A percentile compares a stretch with the other conserved stretches of the same genome.
Conservation (phyloP, 2,113 vertebrate genomes). For the Seriola quinqueradiata region DNA sequence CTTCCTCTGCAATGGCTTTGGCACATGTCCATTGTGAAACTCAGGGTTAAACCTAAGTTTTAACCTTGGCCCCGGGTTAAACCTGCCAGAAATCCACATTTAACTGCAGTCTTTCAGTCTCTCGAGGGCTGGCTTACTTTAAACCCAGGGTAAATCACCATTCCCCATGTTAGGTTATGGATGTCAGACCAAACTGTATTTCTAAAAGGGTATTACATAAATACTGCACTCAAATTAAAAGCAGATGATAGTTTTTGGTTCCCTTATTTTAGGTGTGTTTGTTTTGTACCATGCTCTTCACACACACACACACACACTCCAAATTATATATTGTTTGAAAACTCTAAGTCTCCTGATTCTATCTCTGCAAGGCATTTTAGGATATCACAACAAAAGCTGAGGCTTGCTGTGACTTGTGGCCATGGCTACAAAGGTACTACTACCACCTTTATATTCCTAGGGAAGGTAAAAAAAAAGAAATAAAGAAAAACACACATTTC, state of each 20-base stretch:
- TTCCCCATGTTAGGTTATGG: background rate
- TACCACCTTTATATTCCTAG: too few relatives aligned
- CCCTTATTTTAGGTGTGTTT: background rate
- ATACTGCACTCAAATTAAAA: background rate
- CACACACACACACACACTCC: background rate
- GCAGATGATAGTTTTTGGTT: background rate
- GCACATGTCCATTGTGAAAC: background rate
- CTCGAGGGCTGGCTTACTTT: background rate
- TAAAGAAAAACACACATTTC: too few relatives aligned
- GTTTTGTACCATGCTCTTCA: background rate
- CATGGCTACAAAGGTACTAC: too few relatives aligned
- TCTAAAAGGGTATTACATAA: background rate
- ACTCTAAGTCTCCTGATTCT: background rate
- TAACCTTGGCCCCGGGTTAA: background rate
- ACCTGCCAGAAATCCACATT: background rate
- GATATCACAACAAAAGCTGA: background rate
- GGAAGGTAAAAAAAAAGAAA: too few relatives aligned
- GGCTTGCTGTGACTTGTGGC: background rate
- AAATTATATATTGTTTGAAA: background rate
- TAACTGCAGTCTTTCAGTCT: background rate
- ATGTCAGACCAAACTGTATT: background rate
- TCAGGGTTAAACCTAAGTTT: slow-evolving; percentile 4
- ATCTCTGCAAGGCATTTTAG: background rate
- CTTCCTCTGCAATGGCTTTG: background rate
- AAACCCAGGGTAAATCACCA: background rate